Base-by-base conservation (phyloP, 2,888 invertebrate genomes). In the Phoronis australis region DNA sequence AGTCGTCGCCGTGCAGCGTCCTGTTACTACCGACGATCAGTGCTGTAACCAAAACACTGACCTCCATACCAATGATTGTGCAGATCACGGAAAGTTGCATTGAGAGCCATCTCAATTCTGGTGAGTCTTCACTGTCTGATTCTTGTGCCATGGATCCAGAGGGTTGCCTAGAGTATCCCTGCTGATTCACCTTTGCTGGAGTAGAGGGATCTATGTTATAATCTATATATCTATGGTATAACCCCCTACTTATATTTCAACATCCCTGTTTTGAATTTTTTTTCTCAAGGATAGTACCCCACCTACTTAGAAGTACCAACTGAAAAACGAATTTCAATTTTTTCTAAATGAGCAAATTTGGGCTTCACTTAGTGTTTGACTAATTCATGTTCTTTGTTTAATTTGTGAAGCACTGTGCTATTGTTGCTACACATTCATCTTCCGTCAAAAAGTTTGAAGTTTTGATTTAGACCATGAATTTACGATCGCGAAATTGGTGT, bases 41-140 rank as follows among this genome's bases (percentile, higher is more conserved):
- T 44, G 68, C 73, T 18, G 64, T 71, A 3, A 61, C 68, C 6
- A 54, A 67, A 18, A 62, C 62, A 41, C 59, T 75, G 39, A 71
- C 71, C 12, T 69, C 68, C 20, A 59, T 68, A 18, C 47, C 56
- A 21, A 61, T 66, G 47, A 68, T 73, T 62, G 65, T 62, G 6
- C 58, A 58, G 40, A 59, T 75, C 27, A 60, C 67, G 15, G 75
- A 75, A 51, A 62, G 62, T 31, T 69, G 69, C 52, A 63, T 73
- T 23, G 64, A 68, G 26, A 63, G 66, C 20, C 62, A 68, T 48
- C 73, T 74, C 56, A 53, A 55, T 27, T 42, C 55, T 26, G 52
- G 62, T 60, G 39, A 47, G 52, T 46, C 35, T 39, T 23, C 9
- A 15, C n/a, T n/a, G 9, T 20, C 9, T 39, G 39, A n/a, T n/a